Evolutionary conservation across 2,113 vertebrate species (phyloP).

Genomic region (Phodopus roborovskii): DNA sequence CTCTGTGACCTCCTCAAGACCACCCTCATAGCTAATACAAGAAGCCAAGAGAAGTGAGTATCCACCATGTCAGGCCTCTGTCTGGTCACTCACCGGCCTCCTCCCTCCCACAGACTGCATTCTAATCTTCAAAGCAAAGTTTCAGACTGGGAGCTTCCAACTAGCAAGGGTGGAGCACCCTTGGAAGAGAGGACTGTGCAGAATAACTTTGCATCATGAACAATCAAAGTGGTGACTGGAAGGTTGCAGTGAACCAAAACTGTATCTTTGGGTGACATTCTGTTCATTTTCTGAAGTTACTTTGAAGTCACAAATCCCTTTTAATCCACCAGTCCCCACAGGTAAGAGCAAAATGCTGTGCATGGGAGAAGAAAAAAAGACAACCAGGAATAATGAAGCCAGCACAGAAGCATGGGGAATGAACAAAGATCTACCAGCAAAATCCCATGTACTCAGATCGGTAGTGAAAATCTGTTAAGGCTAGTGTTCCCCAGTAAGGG

Average conservation of each 20-base stretch:
- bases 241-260: slow-evolving; percentile 4
- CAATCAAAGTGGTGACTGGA: not conserved
- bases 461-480: not conserved
- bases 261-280: not conserved
- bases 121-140: slow-evolving; percentile 70
- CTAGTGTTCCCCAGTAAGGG: not conserved
- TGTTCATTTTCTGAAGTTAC: slow-evolving; percentile 47
- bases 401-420: not conserved
- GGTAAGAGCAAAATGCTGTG: not conserved
- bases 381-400: not conserved
- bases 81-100: slow-evolving; percentile 39
- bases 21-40: not conserved
- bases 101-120: slow-evolving; percentile 42
- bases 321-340: not conserved
- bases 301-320: slow-evolving; percentile 37
- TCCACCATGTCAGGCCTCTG: slow-evolving; percentile 59
- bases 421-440: not conserved
- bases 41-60: slow-evolving; percentile 10
- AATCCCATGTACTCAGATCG: not conserved
- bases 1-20: not conserved
- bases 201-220: slow-evolving; percentile 23
- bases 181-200: not conserved
- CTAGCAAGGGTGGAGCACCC: not conserved
- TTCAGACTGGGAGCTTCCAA: slow-evolving; percentile 21
- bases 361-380: slow-evolving; percentile 1